Base-by-base conservation (phyloP, 2,113 vertebrate species). In the Carlito syrichta region DNA sequence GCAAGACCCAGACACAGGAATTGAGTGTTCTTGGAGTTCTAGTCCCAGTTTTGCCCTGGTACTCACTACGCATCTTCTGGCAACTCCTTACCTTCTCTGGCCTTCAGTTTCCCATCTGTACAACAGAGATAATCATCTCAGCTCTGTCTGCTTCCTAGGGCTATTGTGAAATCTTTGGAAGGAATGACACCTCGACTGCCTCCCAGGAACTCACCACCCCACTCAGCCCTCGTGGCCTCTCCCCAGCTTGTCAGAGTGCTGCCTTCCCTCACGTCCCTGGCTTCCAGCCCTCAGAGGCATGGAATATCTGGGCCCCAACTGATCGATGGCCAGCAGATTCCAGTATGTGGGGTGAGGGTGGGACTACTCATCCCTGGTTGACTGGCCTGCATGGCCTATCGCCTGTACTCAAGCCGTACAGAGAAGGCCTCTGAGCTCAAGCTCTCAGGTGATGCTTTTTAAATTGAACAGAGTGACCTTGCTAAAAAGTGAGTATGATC, bases 151-250 rank as follows among this genome's bases (percentile, higher is more conserved):
- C 58, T 89, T 89, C 78, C 66, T 27, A 19, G 63, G 25, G 35
- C 60, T 93, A 48, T 66, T 94, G 52, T 5, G 20, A 96, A 95
- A 90, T 11, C 16, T 89, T 76, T 81, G 58, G 69, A 87, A 92
- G 77, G 48, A 97, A 81, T 82, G 74, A 92, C 6, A 74, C 12
- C 54, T 40, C 19, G 0, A 13, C 62, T 52, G 16, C 14, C 13
- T 96, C 74, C 56, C 50, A 5, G 45, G 76, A 93, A 69, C 25
- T 84, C n/a, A 76, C 56, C 38, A 66, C 40, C 30, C 40, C 1
- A 22, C 30, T 87, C 45, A 40, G 82, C 30, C 90, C 56, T 73
- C 52, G 25, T 3, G n/a, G 68, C 32, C 83, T 85, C 60, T 66
- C 45, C 48, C 23, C 48, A 58, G 62, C 11, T 83, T 68, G 52